Base-by-base conservation (phyloP, 1,140 invertebrate genomes). In the Aphelenchoides fujianensis region DNA sequence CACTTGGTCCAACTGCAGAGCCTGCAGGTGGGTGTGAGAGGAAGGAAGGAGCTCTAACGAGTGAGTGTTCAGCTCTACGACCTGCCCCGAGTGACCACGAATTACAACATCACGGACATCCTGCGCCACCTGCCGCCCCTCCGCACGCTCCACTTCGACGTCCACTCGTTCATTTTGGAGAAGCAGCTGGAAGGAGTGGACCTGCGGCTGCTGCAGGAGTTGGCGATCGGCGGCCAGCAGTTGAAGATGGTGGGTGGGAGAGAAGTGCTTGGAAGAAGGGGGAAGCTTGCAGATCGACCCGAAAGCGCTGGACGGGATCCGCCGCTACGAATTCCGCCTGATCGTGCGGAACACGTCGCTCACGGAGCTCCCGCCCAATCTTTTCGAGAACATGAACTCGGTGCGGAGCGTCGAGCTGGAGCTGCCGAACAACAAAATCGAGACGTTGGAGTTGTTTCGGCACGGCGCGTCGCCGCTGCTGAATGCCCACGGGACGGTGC, bases 401-500 rank as follows among this genome's bases (percentile, higher is more conserved):
- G 57, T 77, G 3, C 32, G 69, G 30, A 71, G 66, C 57, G 32
- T 77, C 19, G 62, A 53, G 9, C 35, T 77, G 23, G 57, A 16
- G 2, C 55, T 77, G 36, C 23, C 48, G 2, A 69, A 77, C 52
- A 77, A 77, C 48, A 41, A 67, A 41, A 59, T 77, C 27, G 41
- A 69, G 34, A 34, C 73, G 5, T 68, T 77, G 0, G 41, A 74
- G 57, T 73, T 75, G 41, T 64, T 67, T 9, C 27, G 23, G 27
- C 31, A 61, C 3, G 37, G 34, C 3, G 41, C 34, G 27, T 64
- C 55, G 31, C 74, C 74, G 3, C 27, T 74, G 12, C 52, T 76
- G 31, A 76, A 76, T 68, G 30, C 70, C 41, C 68, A 77, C 27
- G 74, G 74, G 2, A 76, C 74, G 1, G 64, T 79, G 53, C 48